These are phyloP conservation scores for Amphipoea lucens DNA, from an alignment of 2,888 invertebrate genomes.

Conservation along the genomic window DNA sequence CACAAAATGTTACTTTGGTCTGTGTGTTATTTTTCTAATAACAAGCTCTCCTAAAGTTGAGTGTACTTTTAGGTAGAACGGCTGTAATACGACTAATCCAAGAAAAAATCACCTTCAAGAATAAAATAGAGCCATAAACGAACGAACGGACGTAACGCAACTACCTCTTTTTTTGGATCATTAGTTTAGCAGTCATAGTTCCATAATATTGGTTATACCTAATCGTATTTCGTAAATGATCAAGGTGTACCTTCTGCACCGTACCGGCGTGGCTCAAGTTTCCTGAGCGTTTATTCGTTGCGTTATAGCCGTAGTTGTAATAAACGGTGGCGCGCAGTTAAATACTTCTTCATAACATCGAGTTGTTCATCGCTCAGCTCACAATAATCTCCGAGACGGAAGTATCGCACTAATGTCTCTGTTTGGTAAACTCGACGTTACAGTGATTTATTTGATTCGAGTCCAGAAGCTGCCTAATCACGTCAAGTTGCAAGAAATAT, in stretches of 20 bases:
- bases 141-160: no score
- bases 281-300: background rate
- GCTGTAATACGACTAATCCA: no score
- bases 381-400: background rate
- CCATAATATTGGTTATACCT: background rate
- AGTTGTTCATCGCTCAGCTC: background rate
- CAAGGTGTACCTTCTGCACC: background rate
- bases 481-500: background rate
- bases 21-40: no score
- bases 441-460: background rate
- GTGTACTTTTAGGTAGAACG: no score
- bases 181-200: no score
- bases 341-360: constrained; percentile 17
- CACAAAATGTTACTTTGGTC: no score
- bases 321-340: background rate
- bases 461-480: background rate
- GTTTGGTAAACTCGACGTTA: background rate
- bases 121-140: no score
- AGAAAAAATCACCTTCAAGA: no score
- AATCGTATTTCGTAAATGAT: background rate
- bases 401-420: constrained; percentile 3
- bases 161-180: no score
- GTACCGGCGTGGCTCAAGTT: background rate
- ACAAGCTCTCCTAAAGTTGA: no score
- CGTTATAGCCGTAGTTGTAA: background rate